Evolutionary conservation across 2,797 vertebrate genomes (phyloP).

Genomic region (Euphonia xanthogaster): DNA sequence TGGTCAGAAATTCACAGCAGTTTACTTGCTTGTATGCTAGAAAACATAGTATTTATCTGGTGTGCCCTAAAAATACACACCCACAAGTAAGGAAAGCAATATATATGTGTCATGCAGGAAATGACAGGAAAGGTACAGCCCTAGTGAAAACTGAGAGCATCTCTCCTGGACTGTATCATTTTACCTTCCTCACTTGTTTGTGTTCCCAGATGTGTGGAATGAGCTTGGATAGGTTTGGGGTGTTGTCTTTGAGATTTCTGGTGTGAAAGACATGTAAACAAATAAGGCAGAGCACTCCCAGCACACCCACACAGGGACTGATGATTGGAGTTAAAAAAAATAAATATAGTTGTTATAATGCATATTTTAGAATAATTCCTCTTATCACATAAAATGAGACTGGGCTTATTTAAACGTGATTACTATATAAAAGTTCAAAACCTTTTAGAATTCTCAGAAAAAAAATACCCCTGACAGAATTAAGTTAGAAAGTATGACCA

Average conservation of each 20-base stretch:
- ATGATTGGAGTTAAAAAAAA: background rate
- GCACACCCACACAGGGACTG: background rate
- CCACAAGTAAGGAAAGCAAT: background rate
- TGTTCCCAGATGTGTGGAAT: background rate
- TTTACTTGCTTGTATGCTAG: background rate
- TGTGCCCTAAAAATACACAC: background rate
- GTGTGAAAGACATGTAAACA: background rate
- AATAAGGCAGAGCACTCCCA: background rate
- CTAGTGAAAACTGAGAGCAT: background rate
- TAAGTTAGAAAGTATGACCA: background rate
- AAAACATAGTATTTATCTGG: background rate
- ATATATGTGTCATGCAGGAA: background rate
- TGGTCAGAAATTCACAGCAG: background rate
- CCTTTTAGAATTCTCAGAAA: background rate
- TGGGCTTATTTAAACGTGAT: background rate
- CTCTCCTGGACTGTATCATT: background rate
- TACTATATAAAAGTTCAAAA: background rate
- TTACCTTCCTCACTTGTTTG: background rate
- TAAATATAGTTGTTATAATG: background rate
- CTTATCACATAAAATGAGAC: background rate
- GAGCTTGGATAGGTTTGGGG: background rate
- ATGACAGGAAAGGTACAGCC: background rate
- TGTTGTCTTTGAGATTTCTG: background rate
- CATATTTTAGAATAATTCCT: background rate
- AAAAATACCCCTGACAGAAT: background rate